These are phyloP conservation scores for Sebastes taczanowskii DNA, from an alignment of 2,797 vertebrate genomes.

Conservation along the genomic window DNA sequence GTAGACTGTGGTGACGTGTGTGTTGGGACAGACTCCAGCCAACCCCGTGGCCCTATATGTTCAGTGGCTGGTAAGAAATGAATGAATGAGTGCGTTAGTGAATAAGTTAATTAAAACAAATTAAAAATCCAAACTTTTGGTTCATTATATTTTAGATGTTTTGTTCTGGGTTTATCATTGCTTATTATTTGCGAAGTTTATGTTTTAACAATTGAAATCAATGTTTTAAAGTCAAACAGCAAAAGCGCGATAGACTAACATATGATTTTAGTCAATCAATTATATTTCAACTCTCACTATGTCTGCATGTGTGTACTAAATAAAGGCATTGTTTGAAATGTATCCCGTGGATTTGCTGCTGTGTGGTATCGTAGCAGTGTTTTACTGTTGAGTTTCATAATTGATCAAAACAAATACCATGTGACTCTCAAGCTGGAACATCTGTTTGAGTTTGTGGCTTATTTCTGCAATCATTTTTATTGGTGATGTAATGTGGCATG, in stretches of 20 bases:
- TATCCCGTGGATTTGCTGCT: neutral
- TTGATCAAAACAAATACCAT: neutral
- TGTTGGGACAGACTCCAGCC: neutral
- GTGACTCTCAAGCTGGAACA: neutral
- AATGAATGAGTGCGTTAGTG: neutral
- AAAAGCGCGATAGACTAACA: neutral
- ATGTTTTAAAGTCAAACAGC: neutral
- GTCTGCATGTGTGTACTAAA: neutral
- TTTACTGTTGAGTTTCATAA: neutral
- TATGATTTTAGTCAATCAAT: neutral
- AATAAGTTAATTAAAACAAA: neutral
- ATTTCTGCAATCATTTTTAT: conserved; percentile 5
- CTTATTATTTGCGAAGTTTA: neutral
- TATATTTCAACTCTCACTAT: neutral
- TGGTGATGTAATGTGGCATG: neutral
- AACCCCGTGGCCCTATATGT: neutral
- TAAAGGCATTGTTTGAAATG: neutral
- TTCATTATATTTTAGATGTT: neutral
- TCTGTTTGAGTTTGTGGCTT: neutral
- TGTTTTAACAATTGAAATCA: neutral
- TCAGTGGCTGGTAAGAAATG: neutral
- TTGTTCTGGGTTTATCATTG: neutral
- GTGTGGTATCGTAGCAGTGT: neutral
- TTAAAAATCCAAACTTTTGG: neutral
- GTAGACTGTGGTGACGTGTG: neutral